phyloP scores from a whole-genome alignment of 2,888 invertebrate genomes.

The Monoplex corrugatus region DNA sequence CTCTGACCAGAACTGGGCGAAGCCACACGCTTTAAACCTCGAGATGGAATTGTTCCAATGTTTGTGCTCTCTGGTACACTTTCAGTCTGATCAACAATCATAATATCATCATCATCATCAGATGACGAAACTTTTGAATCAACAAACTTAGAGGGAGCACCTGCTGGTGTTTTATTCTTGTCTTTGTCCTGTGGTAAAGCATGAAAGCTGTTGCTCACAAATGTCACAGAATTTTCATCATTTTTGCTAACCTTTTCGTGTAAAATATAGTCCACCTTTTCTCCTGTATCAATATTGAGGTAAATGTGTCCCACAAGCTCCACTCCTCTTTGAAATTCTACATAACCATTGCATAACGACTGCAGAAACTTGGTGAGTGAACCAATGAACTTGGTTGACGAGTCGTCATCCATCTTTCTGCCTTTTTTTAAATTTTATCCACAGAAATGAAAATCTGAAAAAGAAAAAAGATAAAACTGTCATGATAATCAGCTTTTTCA shows the following conservation, averaged over 20 bases:
- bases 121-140: conserved; percentile 5
- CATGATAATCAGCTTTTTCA: no score
- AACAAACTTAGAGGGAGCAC: neutral
- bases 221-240: conserved; percentile 59
- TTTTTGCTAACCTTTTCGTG: conserved; percentile 60
- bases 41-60: conserved; percentile 47
- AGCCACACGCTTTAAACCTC: conserved; percentile 28
- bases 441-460: neutral
- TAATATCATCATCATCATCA: conserved; percentile 51
- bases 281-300: conserved; percentile 58
- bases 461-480: neutral
- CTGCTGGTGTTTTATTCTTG: conserved; percentile 25
- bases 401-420: conserved; percentile 57
- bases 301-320: conserved; percentile 60
- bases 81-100: conserved; percentile 52
- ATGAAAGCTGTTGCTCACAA: conserved; percentile 61
- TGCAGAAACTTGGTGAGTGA: conserved; percentile 59
- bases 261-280: conserved; percentile 58
- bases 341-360: conserved; percentile 61
- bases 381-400: conserved; percentile 57
- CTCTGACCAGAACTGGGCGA: conserved; percentile 24
- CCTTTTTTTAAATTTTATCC: neutral
- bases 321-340: conserved; percentile 59
- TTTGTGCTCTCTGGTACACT: conserved; percentile 53
- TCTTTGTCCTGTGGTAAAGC: conserved; percentile 56